Conservation (phyloP, 2,113 vertebrate species). For the Trochalopteron elliotii region DNA sequence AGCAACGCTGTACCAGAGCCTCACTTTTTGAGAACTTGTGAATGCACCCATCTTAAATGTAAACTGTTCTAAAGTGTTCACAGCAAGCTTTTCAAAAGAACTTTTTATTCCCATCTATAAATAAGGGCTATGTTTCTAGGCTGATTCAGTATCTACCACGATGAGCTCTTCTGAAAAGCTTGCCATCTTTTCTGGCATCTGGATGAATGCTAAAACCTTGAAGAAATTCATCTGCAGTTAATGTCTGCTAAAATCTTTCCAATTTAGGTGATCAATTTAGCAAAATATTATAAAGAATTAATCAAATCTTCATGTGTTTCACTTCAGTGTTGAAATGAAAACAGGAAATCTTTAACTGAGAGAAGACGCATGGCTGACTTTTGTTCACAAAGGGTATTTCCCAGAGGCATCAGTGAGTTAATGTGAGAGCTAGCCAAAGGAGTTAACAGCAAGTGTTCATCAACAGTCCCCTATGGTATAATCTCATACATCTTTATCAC, state of each 20-base stretch:
- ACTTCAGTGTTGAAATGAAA: background rate
- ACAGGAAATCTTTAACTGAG: background rate
- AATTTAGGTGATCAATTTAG: background rate
- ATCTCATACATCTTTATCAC: background rate
- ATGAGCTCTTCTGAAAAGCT: background rate
- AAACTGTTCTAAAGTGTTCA: background rate
- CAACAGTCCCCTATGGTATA: background rate
- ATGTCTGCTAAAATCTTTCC: background rate
- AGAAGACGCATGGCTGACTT: background rate
- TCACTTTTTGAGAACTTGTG: background rate
- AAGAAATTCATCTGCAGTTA: background rate
- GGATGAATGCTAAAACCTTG: background rate
- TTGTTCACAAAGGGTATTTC: background rate
- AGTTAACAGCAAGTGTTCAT: background rate
- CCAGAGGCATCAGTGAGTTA: background rate
- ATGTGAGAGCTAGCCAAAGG: background rate
- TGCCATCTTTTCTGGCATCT: background rate
- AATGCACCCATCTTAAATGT: background rate
- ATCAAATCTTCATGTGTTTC: background rate
- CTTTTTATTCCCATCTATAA: background rate
- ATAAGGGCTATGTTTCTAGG: background rate
- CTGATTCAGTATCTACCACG: background rate
- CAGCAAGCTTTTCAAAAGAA: background rate
- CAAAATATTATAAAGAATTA: background rate
- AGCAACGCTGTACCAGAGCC: background rate